These are phyloP conservation scores for Spilarctia lutea DNA, from an alignment of 2,888 invertebrate species.

Conservation along the genomic window DNA sequence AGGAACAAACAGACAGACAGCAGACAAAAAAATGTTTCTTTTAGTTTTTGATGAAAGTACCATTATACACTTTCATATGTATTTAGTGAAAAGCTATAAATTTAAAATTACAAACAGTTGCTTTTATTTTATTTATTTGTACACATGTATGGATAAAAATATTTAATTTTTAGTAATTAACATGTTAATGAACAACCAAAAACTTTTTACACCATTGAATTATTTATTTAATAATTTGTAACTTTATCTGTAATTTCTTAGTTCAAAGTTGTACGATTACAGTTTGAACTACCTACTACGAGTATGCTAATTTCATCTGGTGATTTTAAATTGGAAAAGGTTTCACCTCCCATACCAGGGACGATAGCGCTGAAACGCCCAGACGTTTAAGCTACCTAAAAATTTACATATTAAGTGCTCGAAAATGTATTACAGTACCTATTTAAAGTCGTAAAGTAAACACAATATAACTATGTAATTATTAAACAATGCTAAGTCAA, in stretches of 20 bases:
- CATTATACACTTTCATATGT: no score
- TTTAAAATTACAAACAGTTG: no score
- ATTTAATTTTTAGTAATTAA: background rate
- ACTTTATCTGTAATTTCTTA: background rate
- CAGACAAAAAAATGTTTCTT: no score
- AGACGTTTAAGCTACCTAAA: background rate
- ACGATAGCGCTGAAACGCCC: constrained; percentile 2
- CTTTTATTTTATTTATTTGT: no score
- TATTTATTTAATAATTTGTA: background rate
- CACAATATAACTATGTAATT: background rate
- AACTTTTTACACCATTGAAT: background rate
- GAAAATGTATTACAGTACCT: background rate
- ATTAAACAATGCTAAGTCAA: background rate
- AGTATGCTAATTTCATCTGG: background rate
- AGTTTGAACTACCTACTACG: background rate
- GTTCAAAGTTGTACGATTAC: background rate
- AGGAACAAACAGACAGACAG: no score
- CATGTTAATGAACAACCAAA: background rate
- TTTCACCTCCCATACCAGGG: background rate
- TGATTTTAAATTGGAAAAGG: constrained; percentile 5
- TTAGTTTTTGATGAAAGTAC: no score
- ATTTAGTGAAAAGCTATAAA: no score
- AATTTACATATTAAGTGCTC: background rate
- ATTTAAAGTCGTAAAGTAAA: background rate
- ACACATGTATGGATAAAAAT: no score